phyloP scores from a whole-genome alignment of 35 echinoderm and acorn worm genomes.

The Apostichopus parvimensis region DNA sequence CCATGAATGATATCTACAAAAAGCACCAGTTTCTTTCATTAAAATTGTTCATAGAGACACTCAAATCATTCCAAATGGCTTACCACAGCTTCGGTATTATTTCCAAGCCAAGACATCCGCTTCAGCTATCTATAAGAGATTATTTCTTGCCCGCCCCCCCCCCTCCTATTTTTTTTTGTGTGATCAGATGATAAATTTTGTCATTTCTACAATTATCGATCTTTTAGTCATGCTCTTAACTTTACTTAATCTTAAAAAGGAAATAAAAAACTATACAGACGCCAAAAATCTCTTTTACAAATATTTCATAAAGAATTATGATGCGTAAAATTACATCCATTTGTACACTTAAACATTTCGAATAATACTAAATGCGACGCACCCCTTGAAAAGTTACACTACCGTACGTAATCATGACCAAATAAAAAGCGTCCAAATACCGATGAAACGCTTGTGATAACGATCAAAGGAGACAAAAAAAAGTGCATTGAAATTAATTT shows the following conservation, averaged over 20 bases:
- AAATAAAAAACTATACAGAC: not conserved
- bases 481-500: slow-evolving; percentile 10
- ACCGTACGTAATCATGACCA: slow-evolving; percentile 10
- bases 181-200: not conserved
- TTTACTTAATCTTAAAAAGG: not conserved
- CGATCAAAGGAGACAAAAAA: not conserved
- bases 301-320: slow-evolving; percentile 18
- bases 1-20: not conserved
- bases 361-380: slow-evolving; percentile 4
- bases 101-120: not conserved
- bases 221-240: not conserved
- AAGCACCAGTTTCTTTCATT: not conserved
- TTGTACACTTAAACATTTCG: slow-evolving; percentile 29
- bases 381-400: slow-evolving; percentile 21
- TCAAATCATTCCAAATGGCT: slow-evolving; percentile 1
- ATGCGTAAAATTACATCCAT: slow-evolving; percentile 49
- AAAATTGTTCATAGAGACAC: not conserved
- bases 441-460: not conserved
- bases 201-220: not conserved
- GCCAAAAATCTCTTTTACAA: slow-evolving; percentile 7
- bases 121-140: not conserved
- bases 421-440: not conserved
- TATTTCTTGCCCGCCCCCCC: not conserved
- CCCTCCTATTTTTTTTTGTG: not conserved
- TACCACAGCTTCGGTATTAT: not conserved